phyloP scores from a whole-genome alignment of 2,113 vertebrate genomes.

The Pao palembangensis region DNA sequence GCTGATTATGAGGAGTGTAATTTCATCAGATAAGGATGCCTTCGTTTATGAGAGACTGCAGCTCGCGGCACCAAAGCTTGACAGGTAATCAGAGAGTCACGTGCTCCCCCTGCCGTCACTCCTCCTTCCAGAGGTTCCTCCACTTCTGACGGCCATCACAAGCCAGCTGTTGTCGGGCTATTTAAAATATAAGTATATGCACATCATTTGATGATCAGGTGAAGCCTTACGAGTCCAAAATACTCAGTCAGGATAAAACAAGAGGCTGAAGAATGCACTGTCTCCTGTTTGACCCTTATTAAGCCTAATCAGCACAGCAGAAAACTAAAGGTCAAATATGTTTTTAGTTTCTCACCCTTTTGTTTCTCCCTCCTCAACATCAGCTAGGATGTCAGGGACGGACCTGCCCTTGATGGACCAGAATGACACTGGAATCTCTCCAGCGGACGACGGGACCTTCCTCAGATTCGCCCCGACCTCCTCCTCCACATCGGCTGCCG shows the following conservation, averaged over 20 bases:
- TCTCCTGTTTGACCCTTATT: too few relatives aligned
- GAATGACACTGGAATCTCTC: constrained; percentile 56
- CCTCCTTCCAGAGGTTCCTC: not conserved
- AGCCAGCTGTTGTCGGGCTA: too few relatives aligned
- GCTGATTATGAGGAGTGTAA: constrained; percentile 61
- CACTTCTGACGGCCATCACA: not conserved
- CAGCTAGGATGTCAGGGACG: constrained; percentile 67
- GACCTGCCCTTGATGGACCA: constrained; percentile 54
- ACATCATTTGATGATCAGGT: too few relatives aligned
- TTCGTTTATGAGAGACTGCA: constrained; percentile 28
- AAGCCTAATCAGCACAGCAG: too few relatives aligned
- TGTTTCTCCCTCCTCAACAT: not conserved
- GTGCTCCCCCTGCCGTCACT: constrained; percentile 59
- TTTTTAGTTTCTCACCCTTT: not conserved
- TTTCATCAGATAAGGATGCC: constrained; percentile 56
- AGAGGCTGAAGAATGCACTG: too few relatives aligned
- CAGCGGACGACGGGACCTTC: constrained; percentile 82
- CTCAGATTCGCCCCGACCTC: constrained; percentile 85
- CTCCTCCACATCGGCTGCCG: constrained; percentile 82
- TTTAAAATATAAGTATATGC: too few relatives aligned
- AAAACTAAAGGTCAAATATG: too few relatives aligned
- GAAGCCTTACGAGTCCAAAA: too few relatives aligned
- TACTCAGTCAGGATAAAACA: too few relatives aligned
- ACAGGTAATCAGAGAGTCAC: constrained; percentile 25
- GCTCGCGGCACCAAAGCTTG: constrained; percentile 9